These are phyloP conservation scores for Chitala chitala DNA, from an alignment of 2,113 vertebrate genomes.

Conservation along the genomic window DNA sequence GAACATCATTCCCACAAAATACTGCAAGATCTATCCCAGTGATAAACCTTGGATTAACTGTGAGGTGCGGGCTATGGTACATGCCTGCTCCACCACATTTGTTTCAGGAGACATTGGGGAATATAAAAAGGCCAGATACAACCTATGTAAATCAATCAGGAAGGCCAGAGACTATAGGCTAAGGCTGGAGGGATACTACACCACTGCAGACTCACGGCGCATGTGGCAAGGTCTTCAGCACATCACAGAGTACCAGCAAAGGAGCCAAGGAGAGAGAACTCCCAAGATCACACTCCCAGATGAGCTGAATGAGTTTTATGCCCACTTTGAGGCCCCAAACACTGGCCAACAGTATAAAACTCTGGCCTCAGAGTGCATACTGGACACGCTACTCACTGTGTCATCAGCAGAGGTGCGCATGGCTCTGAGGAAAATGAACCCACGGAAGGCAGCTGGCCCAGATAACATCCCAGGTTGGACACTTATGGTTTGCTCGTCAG, in stretches of 20 bases:
- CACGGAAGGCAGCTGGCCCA: no score
- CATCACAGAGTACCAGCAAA: not conserved
- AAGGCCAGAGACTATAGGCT: not conserved
- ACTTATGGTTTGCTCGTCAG: no score
- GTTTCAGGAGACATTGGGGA: not conserved
- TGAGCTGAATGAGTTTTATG: no score
- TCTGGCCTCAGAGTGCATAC: no score
- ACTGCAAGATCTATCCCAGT: not conserved
- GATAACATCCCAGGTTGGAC: no score
- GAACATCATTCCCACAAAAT: slow-evolving; percentile 2
- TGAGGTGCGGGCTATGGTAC: not conserved
- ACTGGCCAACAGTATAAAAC: no score
- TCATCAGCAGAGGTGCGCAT: no score
- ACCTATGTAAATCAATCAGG: not conserved
- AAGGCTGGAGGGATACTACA: not conserved
- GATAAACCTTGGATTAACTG: not conserved
- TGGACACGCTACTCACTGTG: no score
- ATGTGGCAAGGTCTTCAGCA: no score
- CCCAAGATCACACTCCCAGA: no score
- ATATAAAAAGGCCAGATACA: not conserved
- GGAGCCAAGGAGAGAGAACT: not conserved
- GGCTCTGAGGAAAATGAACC: no score
- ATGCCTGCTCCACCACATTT: not conserved
- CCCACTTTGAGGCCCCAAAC: no score
- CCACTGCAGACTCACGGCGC: not conserved